phyloP scores from a whole-genome alignment of 30 jellyfish, hydroid and myxozoan genomes.

The Aurelia aurita complex sp. Pacific region DNA sequence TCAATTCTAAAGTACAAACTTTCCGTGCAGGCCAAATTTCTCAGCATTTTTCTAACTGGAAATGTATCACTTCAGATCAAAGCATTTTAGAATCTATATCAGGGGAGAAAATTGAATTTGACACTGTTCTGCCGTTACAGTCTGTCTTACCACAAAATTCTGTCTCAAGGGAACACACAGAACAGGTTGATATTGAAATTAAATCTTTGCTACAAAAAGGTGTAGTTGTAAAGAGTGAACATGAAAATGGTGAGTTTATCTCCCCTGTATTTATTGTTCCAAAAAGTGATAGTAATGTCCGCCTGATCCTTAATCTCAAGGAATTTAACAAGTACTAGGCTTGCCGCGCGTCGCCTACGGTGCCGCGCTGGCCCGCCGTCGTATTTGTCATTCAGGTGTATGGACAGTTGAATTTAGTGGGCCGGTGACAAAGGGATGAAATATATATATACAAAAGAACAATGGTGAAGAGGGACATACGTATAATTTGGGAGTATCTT shows the following conservation, averaged over 20 bases:
- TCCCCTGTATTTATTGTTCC: conserved; percentile 59
- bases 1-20: conserved; percentile 1
- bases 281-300: conserved; percentile 38
- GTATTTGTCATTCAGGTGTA: too few species aligned
- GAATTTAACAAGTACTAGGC: conserved; percentile 2
- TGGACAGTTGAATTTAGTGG: too few species aligned
- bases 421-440: too few species aligned
- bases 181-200: conserved; percentile 28
- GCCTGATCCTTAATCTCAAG: conserved; percentile 30
- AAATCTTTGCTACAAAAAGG: conserved; percentile 14
- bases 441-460: too few species aligned
- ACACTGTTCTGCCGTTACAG: conserved; percentile 11
- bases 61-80: conserved; percentile 42
- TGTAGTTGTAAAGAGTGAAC: conserved; percentile 22
- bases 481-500: too few species aligned
- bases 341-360: too few species aligned
- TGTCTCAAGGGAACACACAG: conserved; percentile 23
- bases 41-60: conserved; percentile 15
- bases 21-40: conserved; percentile 60
- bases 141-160: conserved; percentile 7
- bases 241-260: conserved; percentile 38
- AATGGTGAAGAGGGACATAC: too few species aligned
- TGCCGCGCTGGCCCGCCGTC: too few species aligned
- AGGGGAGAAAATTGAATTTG: conserved; percentile 47
- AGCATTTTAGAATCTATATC: conserved; percentile 28